Base-by-base conservation (phyloP, 2,113 vertebrate species). In the Cebidichthys violaceus region DNA sequence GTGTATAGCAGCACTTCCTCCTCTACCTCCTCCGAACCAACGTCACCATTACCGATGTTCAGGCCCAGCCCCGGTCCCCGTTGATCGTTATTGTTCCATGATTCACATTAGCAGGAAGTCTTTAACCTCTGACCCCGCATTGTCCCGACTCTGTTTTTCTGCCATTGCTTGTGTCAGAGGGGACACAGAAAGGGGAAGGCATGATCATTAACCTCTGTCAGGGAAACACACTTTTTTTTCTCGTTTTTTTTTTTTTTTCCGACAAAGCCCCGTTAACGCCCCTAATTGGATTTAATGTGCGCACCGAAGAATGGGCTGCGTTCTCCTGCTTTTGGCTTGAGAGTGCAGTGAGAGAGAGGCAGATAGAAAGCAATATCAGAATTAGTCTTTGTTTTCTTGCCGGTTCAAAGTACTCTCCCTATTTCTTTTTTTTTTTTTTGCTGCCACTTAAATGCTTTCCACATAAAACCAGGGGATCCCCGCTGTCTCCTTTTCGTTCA, bases 1-100 rank as follows among this genome's bases (percentile, higher is more conserved):
- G 60, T 62, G 37, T 78, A 85, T 35, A 86, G 68, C 88, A 81
- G 73, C 82, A 77, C 85, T 79, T 81, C 67, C 62, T 88, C 77
- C 89, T 85, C 88, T 87, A 90, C 84, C 83, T 90, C 87, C 89
- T 77, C 88, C 84, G 50, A 82, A 86, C 74, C 81, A 82, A 67
- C 71, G 65, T 87, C 88, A 87, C 87, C 71, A 75, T 77, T 82
- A 87, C 78, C 79, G 79, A 84, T 89, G 88, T 89, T 90, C 89
- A 91, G 87, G 90, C 86, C 86, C 66, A n/a, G 41, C 74, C 24
- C 55, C 43, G 20, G 60, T 85, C 82, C 71, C 66, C 88, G 90
- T 92, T 90, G 91, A 93, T 93, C 85, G 83, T 92, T 89, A 87
- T 90, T 91, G 89, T 93, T 90, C 87, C 84, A 84, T 89, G 87